Percentiles rank a stretch among this genome's conserved stretches.
phyloP scores from a whole-genome alignment of 1,140 invertebrate genomes.

The Drosophila lowei region DNA sequence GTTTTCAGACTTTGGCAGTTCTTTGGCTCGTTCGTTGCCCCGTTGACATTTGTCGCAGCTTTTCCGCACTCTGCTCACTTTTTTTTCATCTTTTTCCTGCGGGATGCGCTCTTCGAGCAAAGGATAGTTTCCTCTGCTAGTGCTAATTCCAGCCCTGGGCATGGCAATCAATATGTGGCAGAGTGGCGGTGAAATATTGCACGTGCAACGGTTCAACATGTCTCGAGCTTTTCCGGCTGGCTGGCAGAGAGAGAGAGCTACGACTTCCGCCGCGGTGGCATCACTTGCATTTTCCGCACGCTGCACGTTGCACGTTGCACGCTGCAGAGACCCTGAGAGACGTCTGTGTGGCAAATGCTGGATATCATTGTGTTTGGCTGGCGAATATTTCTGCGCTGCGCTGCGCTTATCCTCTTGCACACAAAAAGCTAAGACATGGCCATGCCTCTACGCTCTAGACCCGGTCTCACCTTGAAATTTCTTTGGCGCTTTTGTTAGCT shows the following conservation, averaged over 20 bases:
- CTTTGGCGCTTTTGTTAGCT: constrained; percentile 56
- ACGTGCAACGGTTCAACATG: constrained; percentile 61
- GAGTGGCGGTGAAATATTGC: constrained; percentile 61
- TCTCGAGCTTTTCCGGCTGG: constrained; percentile 63
- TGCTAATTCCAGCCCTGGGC: constrained; percentile 33
- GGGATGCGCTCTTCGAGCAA: constrained; percentile 21
- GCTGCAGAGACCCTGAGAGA: not conserved
- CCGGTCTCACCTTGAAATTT: constrained; percentile 73
- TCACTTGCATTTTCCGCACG: constrained; percentile 74
- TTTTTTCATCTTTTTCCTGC: constrained; percentile 13
- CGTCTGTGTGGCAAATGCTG: constrained; percentile 54
- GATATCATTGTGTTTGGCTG: constrained; percentile 77
- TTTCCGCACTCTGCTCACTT: constrained; percentile 28
- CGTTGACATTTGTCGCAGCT: constrained; percentile 71
- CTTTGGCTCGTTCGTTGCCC: constrained; percentile 27
- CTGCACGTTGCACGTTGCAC: constrained; percentile 17
- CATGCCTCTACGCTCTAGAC: too few species aligned
- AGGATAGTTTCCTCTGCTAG: constrained; percentile 18
- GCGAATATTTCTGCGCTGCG: constrained; percentile 61
- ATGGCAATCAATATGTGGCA: constrained; percentile 58
- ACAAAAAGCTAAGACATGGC: constrained; percentile 19
- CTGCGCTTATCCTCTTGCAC: constrained; percentile 55
- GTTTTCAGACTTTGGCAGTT: constrained; percentile 49
- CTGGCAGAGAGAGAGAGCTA: constrained; percentile 46
- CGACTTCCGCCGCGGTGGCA: constrained; percentile 65